Conservation (phyloP, 2,797 vertebrate genomes). For the Pteropus rufus region DNA sequence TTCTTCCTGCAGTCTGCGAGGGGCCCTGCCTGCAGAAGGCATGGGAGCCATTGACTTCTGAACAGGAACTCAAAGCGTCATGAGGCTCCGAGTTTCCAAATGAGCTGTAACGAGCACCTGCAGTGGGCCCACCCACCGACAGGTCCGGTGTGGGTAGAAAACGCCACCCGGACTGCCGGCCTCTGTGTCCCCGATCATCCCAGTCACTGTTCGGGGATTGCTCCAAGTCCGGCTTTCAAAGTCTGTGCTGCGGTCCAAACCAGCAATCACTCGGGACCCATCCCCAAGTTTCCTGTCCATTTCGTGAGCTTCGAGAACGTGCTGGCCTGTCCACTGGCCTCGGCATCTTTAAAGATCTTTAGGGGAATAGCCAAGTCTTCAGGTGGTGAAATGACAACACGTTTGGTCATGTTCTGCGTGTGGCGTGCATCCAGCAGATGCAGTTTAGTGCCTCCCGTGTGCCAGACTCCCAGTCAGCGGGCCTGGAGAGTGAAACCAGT, state of each 20-base stretch:
- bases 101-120: background rate
- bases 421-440: rapidly evolving
- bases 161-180: background rate
- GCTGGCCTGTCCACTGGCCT: background rate
- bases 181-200: too few relatives aligned
- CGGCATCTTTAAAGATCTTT: background rate
- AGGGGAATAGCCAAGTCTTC: background rate
- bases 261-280: background rate
- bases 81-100: background rate
- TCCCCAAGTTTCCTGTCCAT: background rate
- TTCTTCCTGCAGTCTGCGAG: background rate
- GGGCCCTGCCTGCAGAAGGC: background rate
- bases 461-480: background rate
- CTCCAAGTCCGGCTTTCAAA: background rate
- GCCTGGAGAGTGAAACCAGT: background rate
- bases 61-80: background rate
- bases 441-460: rapidly evolving
- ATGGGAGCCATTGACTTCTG: rapidly evolving
- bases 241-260: background rate
- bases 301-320: background rate
- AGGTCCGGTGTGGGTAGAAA: background rate
- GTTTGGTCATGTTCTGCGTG: background rate
- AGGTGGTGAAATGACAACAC: background rate
- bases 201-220: background rate
- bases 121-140: background rate